Percentiles rank a stretch among this genome's conserved stretches.
phyloP scores from a whole-genome alignment of 2,888 invertebrate genomes.

The Heliconius cydno region DNA sequence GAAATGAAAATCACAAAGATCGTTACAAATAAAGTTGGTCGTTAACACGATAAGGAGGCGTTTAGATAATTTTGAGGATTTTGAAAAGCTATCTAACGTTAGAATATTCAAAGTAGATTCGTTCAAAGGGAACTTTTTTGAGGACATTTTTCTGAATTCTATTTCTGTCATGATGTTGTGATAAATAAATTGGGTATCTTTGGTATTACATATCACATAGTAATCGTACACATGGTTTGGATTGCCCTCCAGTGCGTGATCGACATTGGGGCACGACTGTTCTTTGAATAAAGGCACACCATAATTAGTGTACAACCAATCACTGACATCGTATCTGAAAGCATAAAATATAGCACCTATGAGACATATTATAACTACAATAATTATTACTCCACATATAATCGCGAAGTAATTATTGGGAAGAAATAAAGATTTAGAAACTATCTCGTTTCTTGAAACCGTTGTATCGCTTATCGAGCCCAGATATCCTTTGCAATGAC shows the following conservation, averaged over 20 bases:
- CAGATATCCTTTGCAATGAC: conserved; percentile 86
- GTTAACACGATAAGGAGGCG: conserved; percentile 85
- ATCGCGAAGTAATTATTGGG: conserved; percentile 90
- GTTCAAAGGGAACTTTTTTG: conserved; percentile 88
- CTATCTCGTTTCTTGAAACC: conserved; percentile 77
- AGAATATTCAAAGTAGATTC: conserved; percentile 86
- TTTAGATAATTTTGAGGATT: conserved; percentile 78
- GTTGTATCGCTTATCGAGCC: conserved; percentile 78
- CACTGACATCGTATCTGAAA: conserved; percentile 89
- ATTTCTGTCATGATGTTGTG: conserved; percentile 88
- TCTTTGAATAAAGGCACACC: conserved; percentile 90
- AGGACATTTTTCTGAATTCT: conserved; percentile 87
- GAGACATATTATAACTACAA: conserved; percentile 87
- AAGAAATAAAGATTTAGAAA: conserved; percentile 85
- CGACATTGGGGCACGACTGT: conserved; percentile 84
- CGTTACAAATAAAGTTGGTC: conserved; percentile 79
- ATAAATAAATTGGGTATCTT: conserved; percentile 88
- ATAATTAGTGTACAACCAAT: conserved; percentile 91
- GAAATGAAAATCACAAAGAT: conserved; percentile 77
- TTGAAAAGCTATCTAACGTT: conserved; percentile 78
- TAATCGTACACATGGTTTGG: conserved; percentile 92
- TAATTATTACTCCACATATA: conserved; percentile 87
- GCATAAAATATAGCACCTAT: conserved; percentile 88
- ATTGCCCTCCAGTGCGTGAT: conserved; percentile 86
- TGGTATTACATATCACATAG: conserved; percentile 93